Conservation (phyloP, 2,888 invertebrate genomes). For the Meliscaeva auricollis region DNA sequence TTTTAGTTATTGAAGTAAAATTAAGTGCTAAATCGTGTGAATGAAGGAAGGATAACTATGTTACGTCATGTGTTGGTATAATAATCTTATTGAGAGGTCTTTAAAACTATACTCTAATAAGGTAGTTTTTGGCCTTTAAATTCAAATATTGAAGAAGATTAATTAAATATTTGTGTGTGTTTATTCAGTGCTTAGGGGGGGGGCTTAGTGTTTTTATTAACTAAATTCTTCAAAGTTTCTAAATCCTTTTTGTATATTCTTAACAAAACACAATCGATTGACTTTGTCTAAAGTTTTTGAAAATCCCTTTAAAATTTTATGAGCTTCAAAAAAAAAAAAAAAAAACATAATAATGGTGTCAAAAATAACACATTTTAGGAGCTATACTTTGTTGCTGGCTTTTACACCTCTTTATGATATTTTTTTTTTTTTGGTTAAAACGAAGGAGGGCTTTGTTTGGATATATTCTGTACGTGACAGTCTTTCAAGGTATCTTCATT, state of each 20-base stretch:
- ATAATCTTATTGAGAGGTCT: constrained; percentile 25
- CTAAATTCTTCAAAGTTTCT: background rate
- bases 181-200: background rate
- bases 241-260: background rate
- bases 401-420: background rate
- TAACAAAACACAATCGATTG: background rate
- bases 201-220: background rate
- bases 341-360: constrained; percentile 27
- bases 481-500: constrained; percentile 22
- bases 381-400: background rate
- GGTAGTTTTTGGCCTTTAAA: constrained; percentile 18
- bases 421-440: background rate
- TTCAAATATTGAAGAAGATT: constrained; percentile 24
- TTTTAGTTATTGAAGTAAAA: constrained; percentile 23
- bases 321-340: background rate
- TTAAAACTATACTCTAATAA: background rate
- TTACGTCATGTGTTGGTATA: constrained; percentile 27
- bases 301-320: background rate
- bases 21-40: constrained; percentile 65
- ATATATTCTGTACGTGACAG: constrained; percentile 35
- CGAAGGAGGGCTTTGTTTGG: constrained; percentile 7
- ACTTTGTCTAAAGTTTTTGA: background rate
- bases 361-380: constrained; percentile 13
- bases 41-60: constrained; percentile 18
- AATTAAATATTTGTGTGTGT: constrained; percentile 31